phyloP scores from a whole-genome alignment of 2,113 vertebrate genomes.

The Psephotus haematonotus region DNA sequence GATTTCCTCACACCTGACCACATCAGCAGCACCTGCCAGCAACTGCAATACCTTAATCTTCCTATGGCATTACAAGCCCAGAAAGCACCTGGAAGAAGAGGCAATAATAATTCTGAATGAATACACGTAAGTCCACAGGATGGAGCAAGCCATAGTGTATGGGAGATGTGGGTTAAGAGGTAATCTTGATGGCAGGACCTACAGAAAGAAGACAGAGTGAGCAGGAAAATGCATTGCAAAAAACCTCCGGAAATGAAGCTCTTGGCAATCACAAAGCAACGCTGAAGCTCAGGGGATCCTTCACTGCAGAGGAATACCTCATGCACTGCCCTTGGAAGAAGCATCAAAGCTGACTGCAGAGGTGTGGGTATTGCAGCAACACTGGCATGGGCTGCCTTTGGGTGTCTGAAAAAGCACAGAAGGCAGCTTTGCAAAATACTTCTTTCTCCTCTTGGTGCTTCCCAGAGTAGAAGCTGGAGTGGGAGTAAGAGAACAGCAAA shows the following conservation, averaged over 20 bases:
- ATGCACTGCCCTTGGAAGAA: background rate
- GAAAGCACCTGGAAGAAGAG: background rate
- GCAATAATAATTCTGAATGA: background rate
- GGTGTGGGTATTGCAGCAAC: background rate
- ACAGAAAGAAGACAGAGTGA: background rate
- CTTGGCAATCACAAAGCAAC: background rate
- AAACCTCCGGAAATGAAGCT: background rate
- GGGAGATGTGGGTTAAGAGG: background rate
- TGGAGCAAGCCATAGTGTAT: background rate
- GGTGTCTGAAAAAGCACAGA: background rate
- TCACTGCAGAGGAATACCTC: background rate
- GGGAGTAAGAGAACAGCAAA: background rate
- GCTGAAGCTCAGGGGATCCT: background rate
- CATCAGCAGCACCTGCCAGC: background rate
- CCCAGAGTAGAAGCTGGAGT: background rate
- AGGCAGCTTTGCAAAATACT: background rate
- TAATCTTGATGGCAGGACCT: background rate
- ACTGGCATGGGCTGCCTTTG: background rate
- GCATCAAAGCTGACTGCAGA: background rate
- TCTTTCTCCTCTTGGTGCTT: background rate
- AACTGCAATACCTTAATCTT: background rate
- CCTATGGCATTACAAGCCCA: background rate
- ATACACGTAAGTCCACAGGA: no score
- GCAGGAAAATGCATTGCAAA: background rate
- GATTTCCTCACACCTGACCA: background rate